Conservation (phyloP, 2,888 invertebrate genomes). For the Cremastinae sp. region DNA sequence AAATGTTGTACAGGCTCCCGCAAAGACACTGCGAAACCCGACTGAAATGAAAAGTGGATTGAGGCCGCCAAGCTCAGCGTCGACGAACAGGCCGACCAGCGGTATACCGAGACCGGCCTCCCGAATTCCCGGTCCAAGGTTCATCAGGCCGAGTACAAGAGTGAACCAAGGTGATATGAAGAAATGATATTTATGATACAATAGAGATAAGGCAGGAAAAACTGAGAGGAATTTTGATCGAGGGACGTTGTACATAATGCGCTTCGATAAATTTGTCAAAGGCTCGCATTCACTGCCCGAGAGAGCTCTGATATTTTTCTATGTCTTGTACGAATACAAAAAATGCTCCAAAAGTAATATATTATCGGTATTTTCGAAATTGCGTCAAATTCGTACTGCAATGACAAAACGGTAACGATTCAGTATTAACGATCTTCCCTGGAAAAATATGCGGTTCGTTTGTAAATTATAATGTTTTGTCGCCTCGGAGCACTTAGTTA, state of each 20-base stretch:
- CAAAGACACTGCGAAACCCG: constrained; percentile 50
- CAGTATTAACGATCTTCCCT: constrained; percentile 61
- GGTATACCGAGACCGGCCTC: constrained; percentile 78
- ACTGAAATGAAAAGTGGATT: constrained; percentile 69
- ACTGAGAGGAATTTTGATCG: constrained; percentile 10
- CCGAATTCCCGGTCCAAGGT: constrained; percentile 75
- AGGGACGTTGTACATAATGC: constrained; percentile 55
- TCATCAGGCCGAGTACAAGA: constrained; percentile 64
- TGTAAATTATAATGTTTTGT: constrained; percentile 33
- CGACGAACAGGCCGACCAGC: constrained; percentile 67
- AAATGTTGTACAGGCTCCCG: constrained; percentile 38
- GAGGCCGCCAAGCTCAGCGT: constrained; percentile 73
- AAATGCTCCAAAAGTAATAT: constrained; percentile 22
- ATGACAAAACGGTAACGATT: constrained; percentile 36
- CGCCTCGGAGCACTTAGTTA: constrained; percentile 7
- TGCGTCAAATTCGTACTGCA: constrained; percentile 26
- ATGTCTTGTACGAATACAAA: constrained; percentile 42
- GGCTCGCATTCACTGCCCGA: constrained; percentile 55
- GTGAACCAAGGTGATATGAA: constrained; percentile 61
- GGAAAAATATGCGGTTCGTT: constrained; percentile 37
- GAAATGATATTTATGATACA: constrained; percentile 58
- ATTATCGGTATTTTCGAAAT: constrained; percentile 55
- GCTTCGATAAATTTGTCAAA: constrained; percentile 47
- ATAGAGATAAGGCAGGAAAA: neutral
- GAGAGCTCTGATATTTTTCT: constrained; percentile 54